Evolutionary conservation across 2,888 invertebrate genomes (phyloP).

Genomic region (Himalopsyche japonica): DNA sequence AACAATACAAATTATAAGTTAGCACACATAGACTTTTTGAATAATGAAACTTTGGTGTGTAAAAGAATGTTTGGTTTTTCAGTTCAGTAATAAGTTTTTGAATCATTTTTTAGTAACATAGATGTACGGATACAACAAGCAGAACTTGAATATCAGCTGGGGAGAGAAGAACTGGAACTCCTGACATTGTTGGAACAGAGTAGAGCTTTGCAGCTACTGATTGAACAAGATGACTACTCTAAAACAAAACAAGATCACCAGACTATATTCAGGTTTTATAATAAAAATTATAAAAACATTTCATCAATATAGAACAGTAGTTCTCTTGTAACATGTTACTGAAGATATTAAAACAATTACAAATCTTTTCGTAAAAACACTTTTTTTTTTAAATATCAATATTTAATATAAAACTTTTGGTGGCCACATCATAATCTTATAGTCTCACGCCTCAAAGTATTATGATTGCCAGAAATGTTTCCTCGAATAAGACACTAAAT

Average conservation of each 20-base stretch:
- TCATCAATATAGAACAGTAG: no score
- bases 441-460: no score
- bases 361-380: no score
- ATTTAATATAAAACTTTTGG: no score
- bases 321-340: no score
- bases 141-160: constrained; percentile 85
- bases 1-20: no score
- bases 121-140: constrained; percentile 89
- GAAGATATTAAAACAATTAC: no score
- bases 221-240: constrained; percentile 64
- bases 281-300: not conserved
- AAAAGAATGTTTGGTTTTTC: no score
- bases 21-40: not conserved
- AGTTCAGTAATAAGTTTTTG: not conserved
- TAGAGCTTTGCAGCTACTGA: constrained; percentile 75
- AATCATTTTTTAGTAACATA: constrained; percentile 68
- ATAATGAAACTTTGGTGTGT: not conserved
- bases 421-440: no score
- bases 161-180: constrained; percentile 85
- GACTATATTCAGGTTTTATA: constrained; percentile 62
- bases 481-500: no score
- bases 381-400: no score
- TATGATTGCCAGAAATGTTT: no score
- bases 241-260: constrained; percentile 56
- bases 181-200: constrained; percentile 83